These are phyloP conservation scores for Magallana gigas DNA, from an alignment of 1,140 invertebrate genomes.

Conservation along the genomic window DNA sequence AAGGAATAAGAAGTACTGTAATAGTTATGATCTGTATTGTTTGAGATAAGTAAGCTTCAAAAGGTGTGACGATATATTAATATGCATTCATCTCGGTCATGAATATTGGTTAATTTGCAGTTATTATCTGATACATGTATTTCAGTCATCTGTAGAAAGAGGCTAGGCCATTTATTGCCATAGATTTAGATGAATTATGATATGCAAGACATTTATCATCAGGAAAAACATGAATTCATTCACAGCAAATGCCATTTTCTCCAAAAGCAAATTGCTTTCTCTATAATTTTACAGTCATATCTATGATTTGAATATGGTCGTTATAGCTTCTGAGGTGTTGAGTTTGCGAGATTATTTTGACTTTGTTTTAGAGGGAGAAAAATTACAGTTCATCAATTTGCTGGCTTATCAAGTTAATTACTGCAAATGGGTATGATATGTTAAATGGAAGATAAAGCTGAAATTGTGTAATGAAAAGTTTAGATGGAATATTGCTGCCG, in stretches of 20 bases:
- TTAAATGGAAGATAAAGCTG: too few species aligned
- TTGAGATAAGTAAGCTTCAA: conserved; percentile 8
- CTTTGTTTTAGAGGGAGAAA: too few species aligned
- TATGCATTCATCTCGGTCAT: not conserved
- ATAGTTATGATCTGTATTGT: not conserved
- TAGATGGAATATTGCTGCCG: too few species aligned
- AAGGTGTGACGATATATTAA: not conserved
- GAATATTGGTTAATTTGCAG: conserved; percentile 19
- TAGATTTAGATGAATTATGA: conserved; percentile 17
- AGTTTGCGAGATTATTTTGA: too few species aligned
- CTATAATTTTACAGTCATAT: not conserved
- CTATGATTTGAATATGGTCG: not conserved
- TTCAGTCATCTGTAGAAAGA: not conserved
- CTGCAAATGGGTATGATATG: too few species aligned
- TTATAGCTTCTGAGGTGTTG: too few species aligned
- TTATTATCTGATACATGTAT: not conserved
- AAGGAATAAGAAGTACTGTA: too few species aligned
- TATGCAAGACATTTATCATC: not conserved
- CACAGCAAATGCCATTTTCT: not conserved
- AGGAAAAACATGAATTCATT: not conserved
- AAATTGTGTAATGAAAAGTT: too few species aligned
- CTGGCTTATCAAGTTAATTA: too few species aligned
- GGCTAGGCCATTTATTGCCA: not conserved
- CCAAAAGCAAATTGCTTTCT: conserved; percentile 1
- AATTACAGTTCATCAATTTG: too few species aligned